These are phyloP conservation scores for Perca schrenkii DNA, from an alignment of 2,113 vertebrate species.

Conservation along the genomic window DNA sequence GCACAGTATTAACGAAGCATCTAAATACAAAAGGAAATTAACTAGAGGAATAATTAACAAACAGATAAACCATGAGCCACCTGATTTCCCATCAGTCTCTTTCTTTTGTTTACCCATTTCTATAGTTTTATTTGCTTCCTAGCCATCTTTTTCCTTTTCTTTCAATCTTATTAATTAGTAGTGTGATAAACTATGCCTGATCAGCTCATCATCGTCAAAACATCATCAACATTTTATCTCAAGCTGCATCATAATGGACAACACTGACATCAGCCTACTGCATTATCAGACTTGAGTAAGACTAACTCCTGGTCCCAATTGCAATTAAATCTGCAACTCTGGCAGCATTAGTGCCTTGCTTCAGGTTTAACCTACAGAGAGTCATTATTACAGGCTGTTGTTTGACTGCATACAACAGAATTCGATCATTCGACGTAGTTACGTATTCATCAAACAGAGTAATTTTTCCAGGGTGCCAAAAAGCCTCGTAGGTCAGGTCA, in stretches of 20 bases:
- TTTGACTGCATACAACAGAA: conserved; percentile 31
- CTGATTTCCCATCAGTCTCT: conserved; percentile 75
- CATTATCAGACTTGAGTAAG: conserved; percentile 13
- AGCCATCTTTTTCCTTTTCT: background rate
- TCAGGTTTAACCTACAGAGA: conserved; percentile 25
- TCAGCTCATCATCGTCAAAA: background rate
- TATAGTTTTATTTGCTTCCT: conserved; percentile 36
- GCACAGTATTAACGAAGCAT: conserved; percentile 58
- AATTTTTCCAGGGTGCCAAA: conserved; percentile 57
- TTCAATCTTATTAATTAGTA: background rate
- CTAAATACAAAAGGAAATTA: conserved; percentile 69
- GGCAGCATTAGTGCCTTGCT: conserved; percentile 21
- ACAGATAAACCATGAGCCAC: conserved; percentile 61
- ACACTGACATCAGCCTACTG: background rate
- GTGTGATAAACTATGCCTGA: background rate
- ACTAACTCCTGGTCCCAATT: conserved; percentile 1
- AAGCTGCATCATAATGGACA: conserved; percentile 1
- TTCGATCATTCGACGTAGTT: conserved; percentile 60
- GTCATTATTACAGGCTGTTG: conserved; percentile 51
- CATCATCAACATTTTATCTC: background rate
- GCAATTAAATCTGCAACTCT: conserved; percentile 46
- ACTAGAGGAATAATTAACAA: conserved; percentile 71
- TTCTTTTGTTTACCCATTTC: conserved; percentile 54
- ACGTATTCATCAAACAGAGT: conserved; percentile 74
- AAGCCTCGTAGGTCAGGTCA: conserved; percentile 63